Percentiles rank a stretch among this genome's conserved stretches.
phyloP scores from a whole-genome alignment of 2,888 invertebrate species.

The Ditula angustiorana region DNA sequence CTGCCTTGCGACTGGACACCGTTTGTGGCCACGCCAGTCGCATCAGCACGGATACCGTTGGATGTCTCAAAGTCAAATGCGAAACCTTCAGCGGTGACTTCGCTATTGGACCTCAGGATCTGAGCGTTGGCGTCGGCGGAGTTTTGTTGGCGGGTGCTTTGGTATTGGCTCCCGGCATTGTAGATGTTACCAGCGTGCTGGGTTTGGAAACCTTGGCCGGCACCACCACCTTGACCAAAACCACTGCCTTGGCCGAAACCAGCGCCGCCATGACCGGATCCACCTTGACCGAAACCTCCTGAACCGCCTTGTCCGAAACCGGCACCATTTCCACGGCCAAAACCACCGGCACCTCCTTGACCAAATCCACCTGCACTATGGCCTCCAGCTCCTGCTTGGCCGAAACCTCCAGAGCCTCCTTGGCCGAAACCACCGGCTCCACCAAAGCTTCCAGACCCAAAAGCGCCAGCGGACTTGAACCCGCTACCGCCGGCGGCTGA shows the following conservation, averaged over 20 bases:
- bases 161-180: slow-evolving; percentile 50
- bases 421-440: slow-evolving; percentile 43
- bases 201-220: slow-evolving; percentile 49
- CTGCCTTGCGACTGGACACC: slow-evolving; percentile 81
- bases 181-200: slow-evolving; percentile 56
- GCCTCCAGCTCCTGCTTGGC: slow-evolving; percentile 27
- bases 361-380: slow-evolving; percentile 42
- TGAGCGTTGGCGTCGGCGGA: slow-evolving; percentile 74
- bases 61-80: slow-evolving; percentile 80
- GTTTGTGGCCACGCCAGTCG: slow-evolving; percentile 76
- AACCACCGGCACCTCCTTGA: slow-evolving; percentile 28
- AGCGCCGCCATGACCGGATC: slow-evolving; percentile 39
- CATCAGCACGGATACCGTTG: slow-evolving; percentile 80
- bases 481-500: slow-evolving; percentile 48
- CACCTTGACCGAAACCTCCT: slow-evolving; percentile 46
- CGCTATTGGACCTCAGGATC: slow-evolving; percentile 73
- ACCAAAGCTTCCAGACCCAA: slow-evolving; percentile 44
- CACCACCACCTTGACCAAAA: slow-evolving; percentile 33
- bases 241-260: slow-evolving; percentile 42
- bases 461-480: slow-evolving; percentile 43
- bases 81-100: slow-evolving; percentile 79
- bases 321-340: slow-evolving; percentile 29
- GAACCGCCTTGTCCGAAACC: slow-evolving; percentile 44
- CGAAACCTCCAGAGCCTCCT: slow-evolving; percentile 40
- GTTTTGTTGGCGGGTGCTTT: slow-evolving; percentile 48